Base-by-base conservation (phyloP, 2,113 vertebrate genomes). In the Boleophthalmus pectinirostris region DNA sequence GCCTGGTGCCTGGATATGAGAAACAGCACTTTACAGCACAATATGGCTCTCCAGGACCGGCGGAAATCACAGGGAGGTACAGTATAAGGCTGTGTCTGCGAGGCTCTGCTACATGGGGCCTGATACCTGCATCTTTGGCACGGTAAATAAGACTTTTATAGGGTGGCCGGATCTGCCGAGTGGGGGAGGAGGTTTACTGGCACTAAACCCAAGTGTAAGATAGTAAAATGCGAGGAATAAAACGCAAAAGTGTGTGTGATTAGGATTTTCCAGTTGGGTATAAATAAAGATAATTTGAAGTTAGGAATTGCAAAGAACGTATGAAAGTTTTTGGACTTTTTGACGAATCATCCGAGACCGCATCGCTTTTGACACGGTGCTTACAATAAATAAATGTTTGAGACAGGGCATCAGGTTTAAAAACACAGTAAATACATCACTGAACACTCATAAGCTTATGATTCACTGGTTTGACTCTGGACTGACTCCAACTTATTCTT, bases 1-100 rank as follows among this genome's bases (percentile, higher is more conserved):
- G 69, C 68, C 77, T 61, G 14, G 83, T 78, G 80, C 57, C 68
- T 43, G 61, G 29, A 1, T 57, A 68, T 58, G 74, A 81, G 78
- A 68, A 70, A 23, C 33, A 64, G 66, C 78, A 78, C 49, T 66
- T 66, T 66, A 0, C 70, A n/a, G 75, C 73, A 73, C 72, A 81
- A 54, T 70, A 81, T 69, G 49, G 46, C 66, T 57, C 61, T 35
- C 16, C 61, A 6, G 61, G 33, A 61, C 24, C 15, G 3, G 10
- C 18, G 16, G 33, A 64, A 64, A 38, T 64, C 61, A 64, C 61
- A 64, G 61, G 6, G 60, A 63, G 15, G 60, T 35, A 35, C 56
- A 25, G 56, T 14, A 7, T 14, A 3, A 8, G 24, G 61, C 33
- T n/a, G 20, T 38, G 29, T 64, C 61, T 63, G 16, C 29, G 16